Evolutionary conservation across 2,797 vertebrate species (phyloP).

Genomic region (Cryptoblepharus egeriae): DNA sequence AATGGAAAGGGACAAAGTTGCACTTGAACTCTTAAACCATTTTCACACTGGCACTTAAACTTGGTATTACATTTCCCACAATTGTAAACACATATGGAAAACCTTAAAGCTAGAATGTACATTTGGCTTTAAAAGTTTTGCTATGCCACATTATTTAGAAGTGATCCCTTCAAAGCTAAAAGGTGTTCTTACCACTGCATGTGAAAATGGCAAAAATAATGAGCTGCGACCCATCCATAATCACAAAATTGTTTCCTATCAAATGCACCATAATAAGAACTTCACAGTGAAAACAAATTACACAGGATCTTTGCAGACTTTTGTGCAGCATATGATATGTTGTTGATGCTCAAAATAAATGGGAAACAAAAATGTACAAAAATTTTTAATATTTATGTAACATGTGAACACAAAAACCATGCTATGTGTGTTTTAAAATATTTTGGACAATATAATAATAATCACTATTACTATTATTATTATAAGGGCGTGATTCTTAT

Average conservation of each 20-base stretch:
- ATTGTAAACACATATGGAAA: background rate
- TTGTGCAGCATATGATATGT: slow-evolving; percentile 61
- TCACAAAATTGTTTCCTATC: background rate
- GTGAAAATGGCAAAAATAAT: background rate
- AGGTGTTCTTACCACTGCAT: background rate
- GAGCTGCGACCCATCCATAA: background rate
- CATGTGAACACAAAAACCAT: slow-evolving; percentile 59
- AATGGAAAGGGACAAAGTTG: background rate
- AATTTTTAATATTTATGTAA: slow-evolving; percentile 79
- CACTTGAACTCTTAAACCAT: background rate
- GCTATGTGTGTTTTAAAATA: slow-evolving; percentile 61
- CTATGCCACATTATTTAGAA: background rate
- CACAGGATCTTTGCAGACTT: background rate
- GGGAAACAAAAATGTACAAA: slow-evolving; percentile 74
- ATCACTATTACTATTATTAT: slow-evolving; percentile 30
- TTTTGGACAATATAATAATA: slow-evolving; percentile 37
- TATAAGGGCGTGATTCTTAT: slow-evolving; percentile 57
- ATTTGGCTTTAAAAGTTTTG: background rate
- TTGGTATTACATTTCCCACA: background rate
- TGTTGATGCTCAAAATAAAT: slow-evolving; percentile 70
- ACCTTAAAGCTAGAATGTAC: background rate
- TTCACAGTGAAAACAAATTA: slow-evolving; percentile 47
- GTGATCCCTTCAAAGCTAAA: background rate
- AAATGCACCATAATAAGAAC: slow-evolving; percentile 16
- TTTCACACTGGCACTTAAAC: slow-evolving; percentile 2